Evolutionary conservation across 2,888 invertebrate species (phyloP).

Genomic region (Platycnemis pennipes): DNA sequence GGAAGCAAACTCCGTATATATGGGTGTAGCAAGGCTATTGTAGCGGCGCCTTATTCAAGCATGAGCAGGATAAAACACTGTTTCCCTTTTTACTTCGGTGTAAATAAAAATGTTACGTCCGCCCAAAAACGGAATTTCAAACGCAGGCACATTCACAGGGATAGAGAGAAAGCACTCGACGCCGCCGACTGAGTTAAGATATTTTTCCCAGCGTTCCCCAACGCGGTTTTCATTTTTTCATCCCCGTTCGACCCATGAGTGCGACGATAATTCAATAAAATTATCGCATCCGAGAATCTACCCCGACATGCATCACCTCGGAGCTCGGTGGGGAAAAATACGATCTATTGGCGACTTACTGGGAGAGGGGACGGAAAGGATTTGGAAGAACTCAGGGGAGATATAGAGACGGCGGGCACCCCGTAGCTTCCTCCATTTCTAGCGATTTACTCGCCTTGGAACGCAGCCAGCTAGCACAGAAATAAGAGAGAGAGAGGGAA

Average conservation of each 20-base stretch:
- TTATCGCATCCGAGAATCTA: background rate
- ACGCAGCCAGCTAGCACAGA: background rate
- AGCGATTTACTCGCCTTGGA: background rate
- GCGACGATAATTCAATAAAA: constrained; percentile 9
- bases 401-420: background rate
- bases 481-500: background rate
- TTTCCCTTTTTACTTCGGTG: too few species aligned
- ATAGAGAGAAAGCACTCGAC: background rate
- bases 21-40: too few species aligned
- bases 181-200: background rate
- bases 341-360: background rate
- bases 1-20: too few species aligned
- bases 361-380: background rate
- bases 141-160: background rate
- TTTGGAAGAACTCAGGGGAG: background rate
- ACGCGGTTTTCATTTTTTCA: background rate
- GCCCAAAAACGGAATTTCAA: background rate
- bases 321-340: background rate
- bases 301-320: background rate
- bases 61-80: too few species aligned
- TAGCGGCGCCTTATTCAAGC: too few species aligned
- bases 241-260: background rate
- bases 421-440: background rate
- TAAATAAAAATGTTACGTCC: background rate
- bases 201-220: background rate